These are phyloP conservation scores for Paralichthys olivaceus DNA, from an alignment of 2,113 vertebrate genomes.

Conservation along the genomic window DNA sequence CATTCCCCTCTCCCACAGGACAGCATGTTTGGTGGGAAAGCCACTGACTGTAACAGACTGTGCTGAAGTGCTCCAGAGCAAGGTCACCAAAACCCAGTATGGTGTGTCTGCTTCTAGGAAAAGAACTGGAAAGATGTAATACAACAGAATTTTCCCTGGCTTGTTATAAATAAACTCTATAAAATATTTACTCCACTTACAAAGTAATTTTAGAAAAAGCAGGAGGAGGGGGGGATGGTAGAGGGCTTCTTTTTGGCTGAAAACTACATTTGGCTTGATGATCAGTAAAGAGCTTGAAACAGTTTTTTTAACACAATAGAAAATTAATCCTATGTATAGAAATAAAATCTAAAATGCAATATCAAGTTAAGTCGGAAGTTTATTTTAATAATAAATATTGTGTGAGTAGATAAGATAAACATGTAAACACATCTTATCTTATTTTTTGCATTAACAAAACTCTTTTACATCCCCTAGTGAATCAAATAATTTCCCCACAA, in stretches of 20 bases:
- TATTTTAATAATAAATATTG: too few relatives aligned
- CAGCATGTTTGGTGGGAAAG: neutral
- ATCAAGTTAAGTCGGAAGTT: too few relatives aligned
- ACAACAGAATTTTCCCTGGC: conserved; percentile 17
- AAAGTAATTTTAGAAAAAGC: conserved; percentile 25
- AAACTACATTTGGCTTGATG: too few relatives aligned
- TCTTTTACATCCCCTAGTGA: too few relatives aligned
- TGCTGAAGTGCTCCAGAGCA: conserved; percentile 11
- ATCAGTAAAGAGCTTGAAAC: too few relatives aligned
- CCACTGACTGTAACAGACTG: neutral
- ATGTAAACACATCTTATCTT: too few relatives aligned
- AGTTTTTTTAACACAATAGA: too few relatives aligned
- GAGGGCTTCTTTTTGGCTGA: neutral
- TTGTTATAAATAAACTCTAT: conserved; percentile 37
- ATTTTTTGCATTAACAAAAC: too few relatives aligned
- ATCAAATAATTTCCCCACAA: too few relatives aligned
- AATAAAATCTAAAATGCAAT: neutral
- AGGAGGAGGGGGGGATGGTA: neutral
- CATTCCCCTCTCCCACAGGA: conserved; percentile 9
- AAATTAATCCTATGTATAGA: too few relatives aligned
- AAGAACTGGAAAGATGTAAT: conserved; percentile 11
- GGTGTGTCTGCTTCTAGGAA: neutral
- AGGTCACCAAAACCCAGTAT: neutral
- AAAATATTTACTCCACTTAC: conserved; percentile 21
- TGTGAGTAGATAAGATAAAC: too few relatives aligned